Base-by-base conservation (phyloP, 2,797 vertebrate genomes). In the Etheostoma nigrum region DNA sequence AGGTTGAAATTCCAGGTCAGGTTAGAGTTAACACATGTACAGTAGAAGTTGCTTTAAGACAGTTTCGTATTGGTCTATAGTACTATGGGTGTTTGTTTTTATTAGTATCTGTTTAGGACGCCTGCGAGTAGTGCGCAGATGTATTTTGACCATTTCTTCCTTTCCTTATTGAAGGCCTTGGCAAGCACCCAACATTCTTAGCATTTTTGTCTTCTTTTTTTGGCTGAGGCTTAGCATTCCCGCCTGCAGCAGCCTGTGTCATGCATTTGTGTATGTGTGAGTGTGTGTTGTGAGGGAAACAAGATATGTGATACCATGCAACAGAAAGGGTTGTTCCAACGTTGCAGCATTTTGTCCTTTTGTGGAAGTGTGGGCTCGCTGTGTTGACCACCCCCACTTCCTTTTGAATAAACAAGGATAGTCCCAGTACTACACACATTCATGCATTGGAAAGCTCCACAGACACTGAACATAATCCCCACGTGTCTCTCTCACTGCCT, bases 291-390 rank as follows among this genome's bases (percentile, higher is more conserved):
- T 52, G 49, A 73, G 72, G 30, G 55, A 62, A 45, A 71, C 1
- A 23, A 76, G 78, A 91, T 90, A 91, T 84, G 68, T 86, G 86
- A 91, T 91, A 83, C 90, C 79, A 73, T 68, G 79, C 51, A 85
- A 92, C 90, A 86, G 82, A 93, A 89, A 90, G 82, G 87, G 84
- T 93, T 90, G 85, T 94, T 94, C 91, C 87, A 92, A 84, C 88
- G 72, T 92, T 78, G 79, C 49, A 40, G 89, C 78, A 73, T 93
- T 94, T 92, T 92, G 78, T 93, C 92, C 92, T 93, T 94, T 92
- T 92, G 92, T 93, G 93, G 90, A 92, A 90, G 84, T 81, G 85
- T 83, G 72, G 81, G 70, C 83, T 84, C 58, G 55, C 75, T 72
- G 58, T 74, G 61, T 79, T 48, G 55, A 83, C 75, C 75, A 70